These are phyloP conservation scores for Leptodirus hochenwartii DNA, from an alignment of 2,888 invertebrate species.

Conservation along the genomic window DNA sequence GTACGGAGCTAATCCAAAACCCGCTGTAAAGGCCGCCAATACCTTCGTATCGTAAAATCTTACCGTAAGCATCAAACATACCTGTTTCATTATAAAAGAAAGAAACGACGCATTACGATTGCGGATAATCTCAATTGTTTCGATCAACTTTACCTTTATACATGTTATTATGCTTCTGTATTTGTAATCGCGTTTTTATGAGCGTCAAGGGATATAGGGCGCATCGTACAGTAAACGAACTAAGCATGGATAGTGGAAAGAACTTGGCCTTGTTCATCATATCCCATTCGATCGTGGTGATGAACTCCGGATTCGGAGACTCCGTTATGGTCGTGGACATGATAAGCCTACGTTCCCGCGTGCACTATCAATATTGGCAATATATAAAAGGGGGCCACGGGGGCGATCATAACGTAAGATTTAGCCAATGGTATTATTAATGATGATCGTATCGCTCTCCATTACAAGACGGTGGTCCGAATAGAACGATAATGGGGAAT, in stretches of 20 bases:
- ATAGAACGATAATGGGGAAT: no score
- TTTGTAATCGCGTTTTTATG: constrained; percentile 86
- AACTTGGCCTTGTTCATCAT: constrained; percentile 97
- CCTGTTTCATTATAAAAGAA: constrained; percentile 23
- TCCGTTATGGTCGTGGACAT: constrained; percentile 29
- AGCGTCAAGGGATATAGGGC: constrained; percentile 83
- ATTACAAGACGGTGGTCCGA: no score
- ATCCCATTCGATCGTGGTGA: constrained; percentile 86
- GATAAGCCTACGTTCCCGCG: no score
- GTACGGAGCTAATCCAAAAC: constrained; percentile 83
- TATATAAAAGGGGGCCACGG: no score
- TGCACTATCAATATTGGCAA: no score
- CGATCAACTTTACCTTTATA: constrained; percentile 42
- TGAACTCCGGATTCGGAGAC: constrained; percentile 37
- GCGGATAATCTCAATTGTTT: constrained; percentile 2
- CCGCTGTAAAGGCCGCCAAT: constrained; percentile 77
- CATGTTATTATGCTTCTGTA: constrained; percentile 64
- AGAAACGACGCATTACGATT: constrained; percentile 2
- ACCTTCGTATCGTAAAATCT: constrained; percentile 75
- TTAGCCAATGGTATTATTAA: no score
- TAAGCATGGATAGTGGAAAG: constrained; percentile 79
- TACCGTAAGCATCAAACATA: constrained; percentile 74
- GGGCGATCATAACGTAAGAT: no score
- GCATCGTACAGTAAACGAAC: constrained; percentile 59
- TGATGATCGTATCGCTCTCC: no score